Conservation (phyloP, 2,888 invertebrate species). For the Aelia acuminata region DNA sequence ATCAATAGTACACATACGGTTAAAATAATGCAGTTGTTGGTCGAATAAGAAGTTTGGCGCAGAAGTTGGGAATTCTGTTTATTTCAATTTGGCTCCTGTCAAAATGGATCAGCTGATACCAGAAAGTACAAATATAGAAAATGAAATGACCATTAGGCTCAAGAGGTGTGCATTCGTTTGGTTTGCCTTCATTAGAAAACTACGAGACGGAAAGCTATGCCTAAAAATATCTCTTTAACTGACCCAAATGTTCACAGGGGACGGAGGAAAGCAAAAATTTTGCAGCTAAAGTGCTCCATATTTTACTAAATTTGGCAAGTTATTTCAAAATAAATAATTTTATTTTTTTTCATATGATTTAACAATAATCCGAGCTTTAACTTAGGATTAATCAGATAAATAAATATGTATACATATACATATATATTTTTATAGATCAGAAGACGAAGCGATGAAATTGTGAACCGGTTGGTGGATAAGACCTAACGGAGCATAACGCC, state of each 20-base stretch:
- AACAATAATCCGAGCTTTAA: no score
- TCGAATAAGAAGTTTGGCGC: no score
- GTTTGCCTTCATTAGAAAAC: background rate
- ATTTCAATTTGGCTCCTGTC: background rate
- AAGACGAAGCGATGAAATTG: background rate
- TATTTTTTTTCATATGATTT: no score
- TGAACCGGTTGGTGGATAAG: background rate
- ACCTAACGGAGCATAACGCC: constrained; percentile 7
- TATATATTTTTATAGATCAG: background rate
- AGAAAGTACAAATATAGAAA: background rate
- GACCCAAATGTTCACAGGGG: background rate
- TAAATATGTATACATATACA: background rate
- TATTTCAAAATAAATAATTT: no score
- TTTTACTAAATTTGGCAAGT: no score
- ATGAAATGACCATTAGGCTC: background rate
- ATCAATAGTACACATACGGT: no score
- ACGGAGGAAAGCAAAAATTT: background rate
- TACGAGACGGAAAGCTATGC: background rate
- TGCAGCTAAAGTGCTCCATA: background rate
- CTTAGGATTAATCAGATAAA: background rate
- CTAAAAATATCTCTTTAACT: background rate
- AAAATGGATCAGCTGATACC: background rate
- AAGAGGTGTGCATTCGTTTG: background rate
- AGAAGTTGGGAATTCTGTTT: no score
- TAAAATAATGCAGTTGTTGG: no score